Evolutionary conservation across 2,888 invertebrate genomes (phyloP).

Genomic region (Leptopilina myrica): DNA sequence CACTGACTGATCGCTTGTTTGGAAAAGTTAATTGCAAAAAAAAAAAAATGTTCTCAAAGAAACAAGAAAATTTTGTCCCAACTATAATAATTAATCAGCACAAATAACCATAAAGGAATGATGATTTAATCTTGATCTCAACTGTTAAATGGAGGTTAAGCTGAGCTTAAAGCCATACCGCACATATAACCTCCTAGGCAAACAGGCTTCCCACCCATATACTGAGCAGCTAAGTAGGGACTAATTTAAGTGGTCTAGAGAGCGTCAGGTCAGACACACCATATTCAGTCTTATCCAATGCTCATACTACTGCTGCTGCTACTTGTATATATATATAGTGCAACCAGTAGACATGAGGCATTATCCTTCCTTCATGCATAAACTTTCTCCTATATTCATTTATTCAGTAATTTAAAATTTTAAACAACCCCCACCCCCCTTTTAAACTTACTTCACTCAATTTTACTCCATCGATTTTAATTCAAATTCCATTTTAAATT

Average conservation of each 20-base stretch:
- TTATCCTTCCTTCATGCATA: background rate
- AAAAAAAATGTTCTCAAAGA: too few relatives aligned
- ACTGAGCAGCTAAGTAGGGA: slow-evolving; percentile 36
- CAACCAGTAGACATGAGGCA: background rate
- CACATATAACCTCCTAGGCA: background rate
- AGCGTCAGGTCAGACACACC: slow-evolving; percentile 54
- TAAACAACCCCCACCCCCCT: background rate
- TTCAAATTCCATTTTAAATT: background rate
- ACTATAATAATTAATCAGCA: too few relatives aligned
- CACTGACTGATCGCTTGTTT: too few relatives aligned
- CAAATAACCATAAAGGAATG: background rate
- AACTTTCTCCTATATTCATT: background rate
- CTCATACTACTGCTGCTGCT: background rate
- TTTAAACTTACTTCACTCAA: background rate
- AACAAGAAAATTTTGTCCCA: too few relatives aligned
- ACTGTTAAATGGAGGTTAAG: slow-evolving; percentile 18
- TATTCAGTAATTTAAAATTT: background rate
- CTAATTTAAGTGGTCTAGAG: slow-evolving; percentile 60
- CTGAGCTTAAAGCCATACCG: slow-evolving; percentile 15
- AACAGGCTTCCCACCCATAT: slow-evolving; percentile 17
- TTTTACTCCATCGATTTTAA: background rate
- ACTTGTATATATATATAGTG: background rate
- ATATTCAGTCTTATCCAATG: slow-evolving; percentile 32
- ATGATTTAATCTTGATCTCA: background rate
- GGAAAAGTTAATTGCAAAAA: too few relatives aligned